A percentile compares a stretch with the other conserved stretches of the same genome.
Conservation (phyloP, 2,888 invertebrate species). For the Pseudococcus jackbeardsleyi region DNA sequence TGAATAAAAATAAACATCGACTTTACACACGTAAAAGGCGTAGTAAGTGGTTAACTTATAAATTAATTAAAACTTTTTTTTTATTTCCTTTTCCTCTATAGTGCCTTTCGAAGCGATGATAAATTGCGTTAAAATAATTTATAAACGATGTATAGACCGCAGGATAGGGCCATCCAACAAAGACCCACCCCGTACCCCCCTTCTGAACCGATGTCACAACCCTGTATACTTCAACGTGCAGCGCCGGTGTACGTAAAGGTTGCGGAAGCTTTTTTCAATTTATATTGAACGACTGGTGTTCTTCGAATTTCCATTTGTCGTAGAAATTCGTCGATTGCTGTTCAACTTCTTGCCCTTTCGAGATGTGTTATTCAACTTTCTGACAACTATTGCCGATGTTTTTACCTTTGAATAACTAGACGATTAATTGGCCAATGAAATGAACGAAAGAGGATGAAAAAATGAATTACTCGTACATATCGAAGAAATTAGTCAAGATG, state of each 20-base stretch:
- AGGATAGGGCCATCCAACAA: neutral
- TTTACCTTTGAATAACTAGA: neutral
- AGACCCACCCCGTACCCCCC: neutral
- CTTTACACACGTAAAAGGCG: neutral
- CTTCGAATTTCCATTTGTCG: slow-evolving; percentile 37
- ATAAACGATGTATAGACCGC: slow-evolving; percentile 26
- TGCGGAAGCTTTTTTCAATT: neutral
- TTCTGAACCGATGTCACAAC: neutral
- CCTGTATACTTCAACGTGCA: neutral
- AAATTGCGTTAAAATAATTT: slow-evolving; percentile 43
- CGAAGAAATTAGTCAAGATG: no score
- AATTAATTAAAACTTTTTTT: slow-evolving; percentile 38
- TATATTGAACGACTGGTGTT: neutral
- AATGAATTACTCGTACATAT: no score
- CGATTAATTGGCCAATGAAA: neutral
- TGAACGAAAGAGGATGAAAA: no score
- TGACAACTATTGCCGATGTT: neutral
- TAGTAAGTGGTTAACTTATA: slow-evolving; percentile 20
- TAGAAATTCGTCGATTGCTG: neutral
- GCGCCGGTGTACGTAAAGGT: neutral
- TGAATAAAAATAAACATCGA: neutral
- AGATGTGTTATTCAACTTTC: slow-evolving; percentile 2
- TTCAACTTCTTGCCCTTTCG: neutral
- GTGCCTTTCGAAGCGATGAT: slow-evolving; percentile 31
- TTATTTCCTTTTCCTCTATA: neutral